Evolutionary conservation across 2,888 invertebrate genomes (phyloP).

Genomic region (Ochlodes sylvanus): DNA sequence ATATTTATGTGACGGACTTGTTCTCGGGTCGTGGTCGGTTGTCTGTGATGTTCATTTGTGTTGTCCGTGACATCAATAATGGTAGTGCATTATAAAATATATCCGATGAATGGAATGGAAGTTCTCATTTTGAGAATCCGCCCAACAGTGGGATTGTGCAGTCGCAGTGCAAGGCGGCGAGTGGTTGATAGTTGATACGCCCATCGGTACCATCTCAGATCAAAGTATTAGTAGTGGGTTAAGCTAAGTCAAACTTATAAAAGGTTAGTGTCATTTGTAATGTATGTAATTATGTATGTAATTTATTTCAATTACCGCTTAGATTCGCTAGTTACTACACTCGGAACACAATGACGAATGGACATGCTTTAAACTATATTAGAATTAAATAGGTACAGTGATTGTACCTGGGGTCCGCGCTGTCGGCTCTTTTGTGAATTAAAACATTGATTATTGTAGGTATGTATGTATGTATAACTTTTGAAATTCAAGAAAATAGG

Average conservation of each 20-base stretch:
- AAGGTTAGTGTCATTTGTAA: slow-evolving; percentile 22
- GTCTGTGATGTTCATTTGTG: background rate
- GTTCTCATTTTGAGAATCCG: background rate
- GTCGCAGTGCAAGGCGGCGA: no score
- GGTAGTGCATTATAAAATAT: no score
- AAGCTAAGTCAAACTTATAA: slow-evolving; percentile 4
- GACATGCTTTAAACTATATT: slow-evolving; percentile 11
- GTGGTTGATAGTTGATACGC: background rate
- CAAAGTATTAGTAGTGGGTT: background rate
- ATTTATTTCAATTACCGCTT: slow-evolving; percentile 12
- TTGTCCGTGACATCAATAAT: no score
- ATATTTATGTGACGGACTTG: no score
- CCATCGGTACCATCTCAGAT: background rate
- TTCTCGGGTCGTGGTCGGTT: no score
- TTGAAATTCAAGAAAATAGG: no score
- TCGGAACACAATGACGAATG: background rate
- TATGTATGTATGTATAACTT: no score
- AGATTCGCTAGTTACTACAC: slow-evolving; percentile 21
- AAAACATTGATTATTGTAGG: background rate
- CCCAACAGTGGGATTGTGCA: no score
- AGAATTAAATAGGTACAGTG: slow-evolving; percentile 3
- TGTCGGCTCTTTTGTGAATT: background rate
- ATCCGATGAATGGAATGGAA: no score
- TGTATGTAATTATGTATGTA: background rate
- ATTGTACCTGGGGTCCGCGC: background rate